A percentile compares a stretch with the other conserved stretches of the same genome.
phyloP scores from a whole-genome alignment of 1,140 invertebrate species.

The Ostrea denselamellosa region DNA sequence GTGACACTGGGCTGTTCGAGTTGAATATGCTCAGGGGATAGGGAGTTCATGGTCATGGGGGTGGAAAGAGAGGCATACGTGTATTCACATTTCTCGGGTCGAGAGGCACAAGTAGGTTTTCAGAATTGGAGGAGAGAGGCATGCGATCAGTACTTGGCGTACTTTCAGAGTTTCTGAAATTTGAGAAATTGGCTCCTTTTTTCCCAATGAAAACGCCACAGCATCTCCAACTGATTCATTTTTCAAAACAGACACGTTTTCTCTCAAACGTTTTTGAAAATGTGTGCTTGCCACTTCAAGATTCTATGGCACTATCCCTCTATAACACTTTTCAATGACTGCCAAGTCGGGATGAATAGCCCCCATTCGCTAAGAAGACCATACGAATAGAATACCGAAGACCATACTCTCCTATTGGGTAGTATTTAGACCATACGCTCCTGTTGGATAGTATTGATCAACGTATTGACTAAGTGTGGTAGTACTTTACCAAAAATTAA shows the following conservation, averaged over 20 bases:
- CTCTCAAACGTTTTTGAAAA: background rate
- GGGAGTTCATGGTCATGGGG: too few species aligned
- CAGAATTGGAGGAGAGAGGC: too few species aligned
- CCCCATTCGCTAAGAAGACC: background rate
- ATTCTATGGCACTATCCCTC: background rate
- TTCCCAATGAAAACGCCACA: too few species aligned
- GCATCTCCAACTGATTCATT: background rate
- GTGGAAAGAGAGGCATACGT: too few species aligned
- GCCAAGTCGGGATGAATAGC: background rate
- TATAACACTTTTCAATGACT: background rate
- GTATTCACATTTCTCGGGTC: too few species aligned
- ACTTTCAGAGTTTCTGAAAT: too few species aligned
- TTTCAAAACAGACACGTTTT: background rate
- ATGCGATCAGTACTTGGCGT: too few species aligned
- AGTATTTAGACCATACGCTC: background rate
- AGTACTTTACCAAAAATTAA: background rate
- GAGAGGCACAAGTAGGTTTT: too few species aligned
- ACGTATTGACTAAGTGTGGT: background rate
- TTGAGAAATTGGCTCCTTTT: background rate
- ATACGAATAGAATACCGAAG: too few species aligned
- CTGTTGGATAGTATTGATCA: background rate
- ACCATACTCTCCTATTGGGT: background rate
- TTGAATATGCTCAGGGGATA: too few species aligned
- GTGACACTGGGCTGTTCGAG: too few species aligned
- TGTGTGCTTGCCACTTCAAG: background rate